Evolutionary conservation across 2,888 invertebrate species (phyloP).

Genomic region (Notocelia uddmanniana): DNA sequence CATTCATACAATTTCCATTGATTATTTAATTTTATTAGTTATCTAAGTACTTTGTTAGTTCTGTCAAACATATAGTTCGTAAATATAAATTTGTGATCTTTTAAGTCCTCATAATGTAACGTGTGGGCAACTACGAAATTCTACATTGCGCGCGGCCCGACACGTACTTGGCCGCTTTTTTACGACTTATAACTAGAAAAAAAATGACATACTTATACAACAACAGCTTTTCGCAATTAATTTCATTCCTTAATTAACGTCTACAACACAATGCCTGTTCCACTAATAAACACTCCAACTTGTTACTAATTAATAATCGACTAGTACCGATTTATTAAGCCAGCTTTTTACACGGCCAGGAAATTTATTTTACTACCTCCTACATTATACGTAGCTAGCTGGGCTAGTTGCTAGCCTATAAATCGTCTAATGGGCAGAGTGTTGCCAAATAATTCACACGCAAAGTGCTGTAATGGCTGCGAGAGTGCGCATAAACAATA

Average conservation of each 20-base stretch:
- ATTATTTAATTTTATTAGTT: no score
- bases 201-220: no score
- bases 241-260: not conserved
- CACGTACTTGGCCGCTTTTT: no score
- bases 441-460: constrained; percentile 79
- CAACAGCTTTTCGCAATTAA: no score
- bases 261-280: not conserved
- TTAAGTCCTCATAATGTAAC: no score
- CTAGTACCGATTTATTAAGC: not conserved
- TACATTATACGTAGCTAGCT: constrained; percentile 26
- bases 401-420: constrained; percentile 59
- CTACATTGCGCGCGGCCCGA: no score
- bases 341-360: constrained; percentile 5
- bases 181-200: no score
- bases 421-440: constrained; percentile 74
- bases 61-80: no score
- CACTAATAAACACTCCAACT: not conserved
- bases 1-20: no score
- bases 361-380: constrained; percentile 34
- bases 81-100: no score
- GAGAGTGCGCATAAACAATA: constrained; percentile 75
- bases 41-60: no score
- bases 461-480: constrained; percentile 72
- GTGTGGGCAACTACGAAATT: no score
- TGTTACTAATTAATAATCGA: not conserved